Base-by-base conservation (phyloP, 2,888 invertebrate species). In the Hypercompe scribonia region DNA sequence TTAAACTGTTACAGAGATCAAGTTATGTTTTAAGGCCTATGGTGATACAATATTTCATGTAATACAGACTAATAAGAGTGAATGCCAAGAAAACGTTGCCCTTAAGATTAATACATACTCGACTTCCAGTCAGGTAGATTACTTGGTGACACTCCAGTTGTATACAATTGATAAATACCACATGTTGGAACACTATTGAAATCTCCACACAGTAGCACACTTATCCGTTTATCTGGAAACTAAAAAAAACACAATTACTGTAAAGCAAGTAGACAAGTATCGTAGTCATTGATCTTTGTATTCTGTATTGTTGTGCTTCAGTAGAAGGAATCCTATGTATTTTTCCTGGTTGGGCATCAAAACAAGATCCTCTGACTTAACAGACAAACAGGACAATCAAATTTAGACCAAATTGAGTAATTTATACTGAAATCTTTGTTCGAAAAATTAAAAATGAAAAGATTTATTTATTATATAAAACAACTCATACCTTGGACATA, bases 161-260 rank as follows among this genome's bases (percentile, higher is more conserved):
- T 98, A 92, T 98, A 97, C 71, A 98, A 94, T 87, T 97, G 96
- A 91, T 97, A 98, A 84, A 99, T 97, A 0, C 98, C 98, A 90
- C 97, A 97, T 70, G 97, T 97, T 0, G 99, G 99, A 3, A 97
- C 96, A 90, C 98, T 98, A 90, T 99, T 99, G 86, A 99, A 99
- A 91, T 99, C 99, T 0, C 99, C 99, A 92, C 98, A 98, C 82
- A 99, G 96, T 73, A 99, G 91, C 1, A 98, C 87, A 2, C 97
- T 97, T 42, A 98, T 94, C 71, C 90, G 89, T 81, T 92, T 92
- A 67, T 86, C 86, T 75, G 91, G 89, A 86, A 88, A 86, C 93
- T 93, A 78, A 73, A 90, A 85, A 70, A 42, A 58, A 28, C 10
- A 64, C 18, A 28, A 36, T 36, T 31, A 58, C 1, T 50, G 18